Conservation (phyloP, 1,140 invertebrate genomes). For the Drosophila varians region DNA sequence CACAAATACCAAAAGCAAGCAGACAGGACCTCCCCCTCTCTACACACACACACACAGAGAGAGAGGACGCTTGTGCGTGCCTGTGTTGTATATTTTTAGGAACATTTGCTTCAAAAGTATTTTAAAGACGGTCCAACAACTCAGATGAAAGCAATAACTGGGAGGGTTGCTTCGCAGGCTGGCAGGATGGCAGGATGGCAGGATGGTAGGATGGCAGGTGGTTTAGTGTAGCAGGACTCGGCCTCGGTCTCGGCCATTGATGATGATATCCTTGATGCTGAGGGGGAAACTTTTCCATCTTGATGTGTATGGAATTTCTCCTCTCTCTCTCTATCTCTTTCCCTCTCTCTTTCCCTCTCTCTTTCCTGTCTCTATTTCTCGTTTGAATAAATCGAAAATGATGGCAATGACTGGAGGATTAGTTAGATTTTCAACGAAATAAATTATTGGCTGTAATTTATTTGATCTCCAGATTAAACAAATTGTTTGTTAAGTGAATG, state of each 20-base stretch:
- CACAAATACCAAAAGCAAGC: background rate
- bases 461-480: background rate
- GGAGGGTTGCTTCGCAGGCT: background rate
- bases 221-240: background rate
- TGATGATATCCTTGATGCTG: constrained; percentile 21
- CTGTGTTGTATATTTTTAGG: constrained; percentile 50
- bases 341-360: too few species aligned
- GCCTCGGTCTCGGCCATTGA: constrained; percentile 7
- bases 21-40: too few species aligned
- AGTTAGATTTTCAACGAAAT: background rate
- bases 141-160: constrained; percentile 18
- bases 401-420: constrained; percentile 29
- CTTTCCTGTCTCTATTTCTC: too few species aligned
- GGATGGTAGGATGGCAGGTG: background rate
- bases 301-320: background rate
- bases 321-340: too few species aligned
- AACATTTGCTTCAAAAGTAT: constrained; percentile 39
- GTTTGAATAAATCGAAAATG: constrained; percentile 8
- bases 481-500: background rate
- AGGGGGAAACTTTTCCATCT: background rate
- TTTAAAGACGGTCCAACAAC: constrained; percentile 40
- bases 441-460: background rate
- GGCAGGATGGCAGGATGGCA: background rate
- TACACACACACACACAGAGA: background rate
- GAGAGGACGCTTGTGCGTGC: constrained; percentile 38